phyloP scores from a whole-genome alignment of 2,797 vertebrate genomes.

The Meriones psammophilus region DNA sequence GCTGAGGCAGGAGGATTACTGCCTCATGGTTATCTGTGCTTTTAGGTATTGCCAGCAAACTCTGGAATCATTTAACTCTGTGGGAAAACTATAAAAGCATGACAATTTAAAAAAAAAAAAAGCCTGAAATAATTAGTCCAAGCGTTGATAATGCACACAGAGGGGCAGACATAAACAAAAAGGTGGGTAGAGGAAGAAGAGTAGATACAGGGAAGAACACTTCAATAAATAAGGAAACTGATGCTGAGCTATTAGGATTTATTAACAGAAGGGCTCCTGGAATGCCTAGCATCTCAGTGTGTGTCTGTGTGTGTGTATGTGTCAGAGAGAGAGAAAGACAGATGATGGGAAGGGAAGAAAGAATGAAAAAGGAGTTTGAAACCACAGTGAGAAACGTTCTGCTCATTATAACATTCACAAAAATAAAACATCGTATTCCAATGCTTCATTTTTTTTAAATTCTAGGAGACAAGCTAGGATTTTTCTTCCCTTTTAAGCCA shows the following conservation, averaged over 20 bases:
- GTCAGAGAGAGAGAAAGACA: background rate
- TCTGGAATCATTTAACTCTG: background rate
- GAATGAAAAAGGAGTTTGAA: background rate
- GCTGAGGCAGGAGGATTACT: too few relatives aligned
- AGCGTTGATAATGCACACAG: background rate
- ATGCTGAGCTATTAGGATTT: background rate
- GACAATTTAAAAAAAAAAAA: background rate
- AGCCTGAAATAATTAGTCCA: background rate
- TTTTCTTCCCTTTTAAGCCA: background rate
- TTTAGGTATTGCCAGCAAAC: slow-evolving; percentile 4
- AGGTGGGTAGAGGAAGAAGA: too few relatives aligned
- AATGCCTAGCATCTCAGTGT: background rate
- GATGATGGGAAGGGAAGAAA: accelerated
- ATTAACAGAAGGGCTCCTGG: background rate
- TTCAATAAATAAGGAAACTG: background rate
- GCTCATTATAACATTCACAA: background rate
- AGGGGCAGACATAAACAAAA: background rate
- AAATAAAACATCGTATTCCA: background rate
- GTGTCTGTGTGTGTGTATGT: background rate
- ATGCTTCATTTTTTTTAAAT: background rate
- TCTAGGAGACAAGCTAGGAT: background rate
- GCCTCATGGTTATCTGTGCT: background rate
- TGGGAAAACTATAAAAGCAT: background rate
- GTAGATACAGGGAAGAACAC: background rate
- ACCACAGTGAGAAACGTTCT: background rate